Base-by-base conservation (phyloP, 2,888 invertebrate genomes). In the Zaprionus obscuricornis region DNA sequence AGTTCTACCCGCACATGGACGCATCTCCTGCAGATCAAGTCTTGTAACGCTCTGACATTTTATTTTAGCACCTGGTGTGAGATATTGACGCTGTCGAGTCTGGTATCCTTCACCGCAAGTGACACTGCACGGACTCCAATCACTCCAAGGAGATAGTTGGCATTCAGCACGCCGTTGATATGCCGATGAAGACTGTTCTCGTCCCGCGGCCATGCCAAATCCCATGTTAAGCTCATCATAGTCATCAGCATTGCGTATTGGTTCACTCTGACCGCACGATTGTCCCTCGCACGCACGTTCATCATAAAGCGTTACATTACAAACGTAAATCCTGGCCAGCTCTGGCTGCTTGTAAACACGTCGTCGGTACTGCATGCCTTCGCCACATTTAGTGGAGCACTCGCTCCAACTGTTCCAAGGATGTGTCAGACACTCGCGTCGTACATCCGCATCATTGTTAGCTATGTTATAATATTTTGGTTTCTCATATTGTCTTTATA, bases 121-220 rank as follows among this genome's bases (percentile, higher is more conserved):
- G 22, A 92, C 93, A 17, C 94, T 95, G 88, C 96, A 96, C 18
- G 93, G 91, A 0, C 95, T 94, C 96, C 96, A 96, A 43, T 91
- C 91, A 1, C 94, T 92, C 96, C 96, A 97, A 2, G 91, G 89
- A 0, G 94, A 93, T 49, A 96, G 89, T 4, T 93, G 93, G 84
- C 96, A 96, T 65, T 93, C 89, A 0, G 91, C 91, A 42, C 90
- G 36, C 24, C 70, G 16, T 86, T 57, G 59, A 14, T 64, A 34
- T 1, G 5, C 3, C 0, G 34, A n/a, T 6, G 52, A 56, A 24
- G 18, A 42, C 5, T 3, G 4, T 17, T 54, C 39, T 4, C 54
- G 18, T 3, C 46, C 34, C n/a, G 16, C 13, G 31, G 45, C 43
- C 8, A 37, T 27, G 10, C 24, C 54, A 3, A 26, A 40, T 3